Evolutionary conservation across 2,797 vertebrate species (phyloP).

Genomic region (Halcyon leucocephala): DNA sequence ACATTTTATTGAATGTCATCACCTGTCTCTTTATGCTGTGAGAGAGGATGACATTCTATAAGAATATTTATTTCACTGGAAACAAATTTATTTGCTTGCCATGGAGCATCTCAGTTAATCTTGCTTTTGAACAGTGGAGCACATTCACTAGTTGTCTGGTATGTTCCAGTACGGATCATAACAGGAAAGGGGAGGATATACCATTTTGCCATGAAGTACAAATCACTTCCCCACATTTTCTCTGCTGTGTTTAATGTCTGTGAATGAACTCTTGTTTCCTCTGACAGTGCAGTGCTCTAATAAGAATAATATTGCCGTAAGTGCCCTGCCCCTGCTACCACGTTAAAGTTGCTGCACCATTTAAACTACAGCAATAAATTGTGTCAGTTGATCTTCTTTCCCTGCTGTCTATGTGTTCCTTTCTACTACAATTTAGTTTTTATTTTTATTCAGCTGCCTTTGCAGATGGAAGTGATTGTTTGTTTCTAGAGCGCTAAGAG

Average conservation of each 20-base stretch:
- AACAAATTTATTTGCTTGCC: constrained; percentile 75
- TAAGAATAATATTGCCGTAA: constrained; percentile 48
- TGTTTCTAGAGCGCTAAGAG: constrained; percentile 4
- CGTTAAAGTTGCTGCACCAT: constrained; percentile 14
- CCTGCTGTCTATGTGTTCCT: background rate
- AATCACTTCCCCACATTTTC: background rate
- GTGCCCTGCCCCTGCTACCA: constrained; percentile 5
- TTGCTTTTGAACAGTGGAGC: constrained; percentile 38
- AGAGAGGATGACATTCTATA: constrained; percentile 62
- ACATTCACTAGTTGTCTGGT: constrained; percentile 48
- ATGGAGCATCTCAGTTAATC: constrained; percentile 58
- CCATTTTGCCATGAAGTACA: constrained; percentile 55
- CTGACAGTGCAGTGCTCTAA: constrained; percentile 38
- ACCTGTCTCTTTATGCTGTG: constrained; percentile 64
- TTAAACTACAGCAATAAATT: constrained; percentile 55
- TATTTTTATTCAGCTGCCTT: constrained; percentile 52
- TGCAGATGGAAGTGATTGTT: constrained; percentile 49
- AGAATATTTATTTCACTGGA: constrained; percentile 75
- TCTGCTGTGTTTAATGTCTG: constrained; percentile 3
- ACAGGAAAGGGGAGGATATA: constrained; percentile 54
- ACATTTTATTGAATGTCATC: constrained; percentile 72
- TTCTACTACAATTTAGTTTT: constrained; percentile 38
- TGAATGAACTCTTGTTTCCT: constrained; percentile 58
- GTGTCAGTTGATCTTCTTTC: constrained; percentile 16
- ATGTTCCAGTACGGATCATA: constrained; percentile 26